phyloP scores from a whole-genome alignment of 2,797 vertebrate genomes.

The Notolabrus celidotus region DNA sequence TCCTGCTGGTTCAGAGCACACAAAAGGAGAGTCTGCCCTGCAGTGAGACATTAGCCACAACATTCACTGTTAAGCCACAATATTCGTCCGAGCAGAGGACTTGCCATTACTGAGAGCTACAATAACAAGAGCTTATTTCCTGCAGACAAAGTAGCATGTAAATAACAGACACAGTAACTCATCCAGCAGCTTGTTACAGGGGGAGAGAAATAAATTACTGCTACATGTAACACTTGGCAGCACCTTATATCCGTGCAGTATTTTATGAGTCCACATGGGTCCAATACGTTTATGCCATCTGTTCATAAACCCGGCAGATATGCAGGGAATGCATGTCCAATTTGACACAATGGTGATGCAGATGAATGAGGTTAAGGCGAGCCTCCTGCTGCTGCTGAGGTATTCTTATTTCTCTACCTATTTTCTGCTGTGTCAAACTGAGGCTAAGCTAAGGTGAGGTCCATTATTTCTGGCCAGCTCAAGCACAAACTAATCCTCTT shows the following conservation, averaged over 20 bases:
- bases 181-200: constrained; percentile 42
- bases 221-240: constrained; percentile 53
- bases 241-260: constrained; percentile 58
- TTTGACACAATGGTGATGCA: constrained; percentile 71
- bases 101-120: constrained; percentile 69
- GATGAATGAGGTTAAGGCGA: constrained; percentile 60
- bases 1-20: constrained; percentile 79
- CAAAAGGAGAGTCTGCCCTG: constrained; percentile 73
- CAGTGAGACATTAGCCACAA: constrained; percentile 80
- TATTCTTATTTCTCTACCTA: constrained; percentile 59
- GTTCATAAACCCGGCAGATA: constrained; percentile 48
- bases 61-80: constrained; percentile 58
- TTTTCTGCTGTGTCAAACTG: constrained; percentile 78
- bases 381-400: constrained; percentile 54
- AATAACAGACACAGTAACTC: constrained; percentile 57
- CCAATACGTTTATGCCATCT: constrained; percentile 45
- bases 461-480: constrained; percentile 82
- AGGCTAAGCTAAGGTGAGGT: constrained; percentile 69
- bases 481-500: constrained; percentile 84
- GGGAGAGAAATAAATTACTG: constrained; percentile 43
- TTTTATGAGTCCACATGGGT: constrained; percentile 44
- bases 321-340: constrained; percentile 71
- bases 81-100: constrained; percentile 54
- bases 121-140: constrained; percentile 73
- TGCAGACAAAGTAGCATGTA: constrained; percentile 52